Conservation (phyloP, 2,888 invertebrate genomes). For the Coronaproctus castanopsis region DNA sequence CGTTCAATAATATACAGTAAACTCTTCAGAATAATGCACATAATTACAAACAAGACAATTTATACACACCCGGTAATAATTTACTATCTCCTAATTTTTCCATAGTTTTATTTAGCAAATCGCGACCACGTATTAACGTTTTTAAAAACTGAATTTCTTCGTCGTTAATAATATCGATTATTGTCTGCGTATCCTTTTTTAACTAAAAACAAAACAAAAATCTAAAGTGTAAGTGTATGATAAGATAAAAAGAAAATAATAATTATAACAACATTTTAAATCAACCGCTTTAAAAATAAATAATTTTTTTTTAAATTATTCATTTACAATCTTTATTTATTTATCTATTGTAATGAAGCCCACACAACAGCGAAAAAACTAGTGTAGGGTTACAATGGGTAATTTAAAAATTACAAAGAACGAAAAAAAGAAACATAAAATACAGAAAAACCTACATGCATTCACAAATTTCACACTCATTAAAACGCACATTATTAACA, state of each 20-base stretch:
- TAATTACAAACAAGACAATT: no score
- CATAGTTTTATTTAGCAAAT: slow-evolving; percentile 75
- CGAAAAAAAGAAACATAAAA: no score
- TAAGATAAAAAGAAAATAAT: background rate
- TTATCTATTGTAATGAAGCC: no score
- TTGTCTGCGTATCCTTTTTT: slow-evolving; percentile 71
- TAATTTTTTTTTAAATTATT: background rate
- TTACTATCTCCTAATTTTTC: slow-evolving; percentile 48
- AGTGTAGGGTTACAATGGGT: no score
- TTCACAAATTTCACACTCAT: no score
- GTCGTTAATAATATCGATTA: slow-evolving; percentile 88
- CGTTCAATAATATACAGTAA: no score
- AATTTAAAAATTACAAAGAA: no score
- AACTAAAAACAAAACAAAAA: slow-evolving; percentile 28
- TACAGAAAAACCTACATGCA: no score
- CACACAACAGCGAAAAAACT: no score
- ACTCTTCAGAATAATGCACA: no score
- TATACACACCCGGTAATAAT: slow-evolving; percentile 57
- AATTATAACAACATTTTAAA: background rate
- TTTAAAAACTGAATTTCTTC: slow-evolving; percentile 96
- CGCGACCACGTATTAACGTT: slow-evolving; percentile 74
- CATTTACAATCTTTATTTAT: no score
- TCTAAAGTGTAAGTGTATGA: background rate
- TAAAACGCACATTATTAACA: no score
- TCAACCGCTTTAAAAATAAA: background rate